phyloP scores from a whole-genome alignment of 2,797 vertebrate species.

The Notolabrus celidotus region DNA sequence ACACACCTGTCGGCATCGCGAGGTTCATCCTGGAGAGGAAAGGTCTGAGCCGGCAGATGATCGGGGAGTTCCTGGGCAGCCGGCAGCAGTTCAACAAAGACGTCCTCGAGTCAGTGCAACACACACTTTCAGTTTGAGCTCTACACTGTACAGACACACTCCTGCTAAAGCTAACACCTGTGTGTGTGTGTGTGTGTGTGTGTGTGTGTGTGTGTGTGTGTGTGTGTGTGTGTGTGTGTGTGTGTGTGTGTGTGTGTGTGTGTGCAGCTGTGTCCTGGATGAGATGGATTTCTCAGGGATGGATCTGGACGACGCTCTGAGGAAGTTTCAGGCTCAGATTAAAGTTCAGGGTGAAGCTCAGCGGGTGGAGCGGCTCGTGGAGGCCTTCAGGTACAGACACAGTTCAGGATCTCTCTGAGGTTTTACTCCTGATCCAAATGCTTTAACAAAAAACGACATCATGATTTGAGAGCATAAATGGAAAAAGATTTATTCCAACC shows the following conservation, averaged over 20 bases:
- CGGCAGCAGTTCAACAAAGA: conserved; percentile 97
- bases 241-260: neutral
- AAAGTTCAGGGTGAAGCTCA: conserved; percentile 96
- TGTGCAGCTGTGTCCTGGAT: conserved; percentile 91
- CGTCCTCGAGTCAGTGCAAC: conserved; percentile 89
- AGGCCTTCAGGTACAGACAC: conserved; percentile 91
- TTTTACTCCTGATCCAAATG: no score
- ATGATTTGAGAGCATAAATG: no score
- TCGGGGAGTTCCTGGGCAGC: conserved; percentile 95
- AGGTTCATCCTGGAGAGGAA: conserved; percentile 97
- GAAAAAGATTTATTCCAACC: no score
- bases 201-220: neutral
- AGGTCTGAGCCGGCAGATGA: conserved; percentile 96
- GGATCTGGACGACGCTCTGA: conserved; percentile 94
- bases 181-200: no score
- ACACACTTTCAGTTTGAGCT: no score
- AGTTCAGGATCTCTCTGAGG: no score
- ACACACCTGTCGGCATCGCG: conserved; percentile 94
- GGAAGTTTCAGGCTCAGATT: conserved; percentile 97
- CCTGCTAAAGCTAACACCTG: no score
- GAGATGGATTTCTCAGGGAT: conserved; percentile 98
- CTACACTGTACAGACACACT: no score
- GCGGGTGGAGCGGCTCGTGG: conserved; percentile 94
- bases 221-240: no score
- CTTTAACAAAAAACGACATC: no score